Base-by-base conservation (phyloP, 2,797 vertebrate genomes). In the Serranus cabrilla region DNA sequence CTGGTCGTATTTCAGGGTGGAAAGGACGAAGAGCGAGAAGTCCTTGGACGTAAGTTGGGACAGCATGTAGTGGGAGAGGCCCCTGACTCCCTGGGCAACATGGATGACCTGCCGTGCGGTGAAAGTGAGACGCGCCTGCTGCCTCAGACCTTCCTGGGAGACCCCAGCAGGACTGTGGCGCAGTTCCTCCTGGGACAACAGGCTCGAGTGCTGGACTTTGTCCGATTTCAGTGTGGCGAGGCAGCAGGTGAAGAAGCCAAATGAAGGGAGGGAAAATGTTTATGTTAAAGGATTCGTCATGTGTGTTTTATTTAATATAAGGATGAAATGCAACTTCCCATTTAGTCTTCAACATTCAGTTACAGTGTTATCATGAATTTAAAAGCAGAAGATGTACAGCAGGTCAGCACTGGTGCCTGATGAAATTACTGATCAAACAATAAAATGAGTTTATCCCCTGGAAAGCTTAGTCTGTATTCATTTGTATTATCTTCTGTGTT, bases 11-110 rank as follows among this genome's bases (percentile, higher is more conserved):
- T 95, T 54, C 86, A 94, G 66, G 93, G 94, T 0, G 91, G 94
- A 11, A 94, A 95, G 63, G 90, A 93, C 11, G 92, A 71, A 9
- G 89, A 94, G 40, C 78, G 83, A 0, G 82, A 93, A n/a, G 87
- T 88, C 27, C 45, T 98, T 1, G 97, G 97, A 7, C 95, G 93
- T 54, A 96, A 95, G 63, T 82, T 99, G 17, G 96, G 95, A 39
- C 97, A 97, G 89, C 97, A 99, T 12, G 78, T 99, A 18, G 97
- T 99, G 42, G 97, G 97, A 14, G 96, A 98, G 91, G 94, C 95
- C 0, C 97, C 97, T 0, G 60, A 93, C 70, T 92, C 95, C 1
- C 87, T 98, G 12, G 97, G 97, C 18, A 96, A 94, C 76, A 81
- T 94, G 91, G 96, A 97, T 0, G 97, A 98, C 63, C 87, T 95